Evolutionary conservation across 2,797 vertebrate genomes (phyloP).

Genomic region (Clarias fuscus): DNA sequence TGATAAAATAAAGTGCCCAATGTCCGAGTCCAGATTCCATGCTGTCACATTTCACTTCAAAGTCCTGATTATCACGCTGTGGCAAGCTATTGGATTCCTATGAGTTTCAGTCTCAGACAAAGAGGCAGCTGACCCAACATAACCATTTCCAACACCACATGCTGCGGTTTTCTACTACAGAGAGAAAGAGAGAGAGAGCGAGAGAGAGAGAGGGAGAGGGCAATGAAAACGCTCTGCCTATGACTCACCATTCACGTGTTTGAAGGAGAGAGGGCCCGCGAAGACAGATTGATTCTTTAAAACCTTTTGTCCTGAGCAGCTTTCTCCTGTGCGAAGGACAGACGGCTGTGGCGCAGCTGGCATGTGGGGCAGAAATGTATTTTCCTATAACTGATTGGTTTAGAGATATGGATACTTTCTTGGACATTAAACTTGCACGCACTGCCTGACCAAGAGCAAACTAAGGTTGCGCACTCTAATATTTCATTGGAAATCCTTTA

Average conservation of each 20-base stretch:
- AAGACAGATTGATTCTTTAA: slow-evolving; percentile 40
- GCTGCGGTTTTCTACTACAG: slow-evolving; percentile 17
- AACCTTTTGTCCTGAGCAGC: slow-evolving; percentile 28
- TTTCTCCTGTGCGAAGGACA: neutral
- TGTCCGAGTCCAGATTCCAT: slow-evolving; percentile 1
- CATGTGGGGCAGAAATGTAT: neutral
- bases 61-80: slow-evolving; percentile 8
- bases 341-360: neutral
- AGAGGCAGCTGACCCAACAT: slow-evolving; percentile 27
- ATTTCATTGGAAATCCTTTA: too few relatives aligned
- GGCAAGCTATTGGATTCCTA: slow-evolving; percentile 41
- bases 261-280: slow-evolving; percentile 7
- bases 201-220: neutral
- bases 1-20: slow-evolving; percentile 4
- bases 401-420: neutral
- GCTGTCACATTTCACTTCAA: slow-evolving; percentile 21
- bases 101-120: slow-evolving; percentile 42
- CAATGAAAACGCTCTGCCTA: slow-evolving; percentile 15
- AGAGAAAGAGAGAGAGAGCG: slow-evolving; percentile 28
- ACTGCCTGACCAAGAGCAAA: too few relatives aligned
- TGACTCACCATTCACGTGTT: neutral
- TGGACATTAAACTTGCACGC: neutral
- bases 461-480: too few relatives aligned
- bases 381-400: slow-evolving; percentile 6
- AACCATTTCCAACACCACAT: slow-evolving; percentile 39